A percentile compares a stretch with the other conserved stretches of the same genome.
Evolutionary conservation across 2,797 vertebrate species (phyloP).

Genomic region (Mastacembelus armatus): DNA sequence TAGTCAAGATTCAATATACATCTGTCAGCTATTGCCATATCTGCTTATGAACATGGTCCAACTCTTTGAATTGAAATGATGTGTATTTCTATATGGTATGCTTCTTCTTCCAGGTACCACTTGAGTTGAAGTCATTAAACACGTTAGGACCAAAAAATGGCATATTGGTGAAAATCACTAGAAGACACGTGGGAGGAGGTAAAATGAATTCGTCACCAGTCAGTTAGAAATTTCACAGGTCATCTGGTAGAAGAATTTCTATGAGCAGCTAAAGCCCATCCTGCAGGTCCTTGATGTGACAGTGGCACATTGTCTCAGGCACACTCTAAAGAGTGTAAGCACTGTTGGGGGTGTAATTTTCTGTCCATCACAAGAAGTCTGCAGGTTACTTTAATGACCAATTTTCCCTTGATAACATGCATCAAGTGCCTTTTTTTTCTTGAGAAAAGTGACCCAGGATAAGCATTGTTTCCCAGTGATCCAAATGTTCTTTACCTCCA

Average conservation of each 20-base stretch:
- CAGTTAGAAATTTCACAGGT: background rate
- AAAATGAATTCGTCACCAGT: background rate
- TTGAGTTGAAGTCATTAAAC: conserved; percentile 88
- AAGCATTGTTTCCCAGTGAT: no score
- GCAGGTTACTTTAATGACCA: no score
- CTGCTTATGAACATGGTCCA: background rate
- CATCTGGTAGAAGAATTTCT: background rate
- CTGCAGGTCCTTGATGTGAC: background rate
- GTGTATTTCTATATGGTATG: background rate
- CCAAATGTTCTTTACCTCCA: no score
- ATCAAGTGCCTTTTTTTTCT: no score
- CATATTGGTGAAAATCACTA: conserved; percentile 85
- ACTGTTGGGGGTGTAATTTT: background rate
- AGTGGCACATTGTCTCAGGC: background rate
- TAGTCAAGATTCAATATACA: background rate
- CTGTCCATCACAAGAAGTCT: background rate
- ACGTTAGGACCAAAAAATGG: conserved; percentile 91
- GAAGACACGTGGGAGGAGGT: conserved; percentile 43
- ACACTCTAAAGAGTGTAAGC: background rate
- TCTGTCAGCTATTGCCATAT: background rate
- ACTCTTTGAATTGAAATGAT: background rate
- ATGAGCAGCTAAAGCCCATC: background rate
- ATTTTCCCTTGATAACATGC: no score
- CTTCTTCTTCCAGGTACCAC: conserved; percentile 84
- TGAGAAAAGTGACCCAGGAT: no score